Evolutionary conservation across 2,888 invertebrate species (phyloP), one percentile per base, ranked within the genome.

Genomic region (Caenorhabditis sp.): DNA sequence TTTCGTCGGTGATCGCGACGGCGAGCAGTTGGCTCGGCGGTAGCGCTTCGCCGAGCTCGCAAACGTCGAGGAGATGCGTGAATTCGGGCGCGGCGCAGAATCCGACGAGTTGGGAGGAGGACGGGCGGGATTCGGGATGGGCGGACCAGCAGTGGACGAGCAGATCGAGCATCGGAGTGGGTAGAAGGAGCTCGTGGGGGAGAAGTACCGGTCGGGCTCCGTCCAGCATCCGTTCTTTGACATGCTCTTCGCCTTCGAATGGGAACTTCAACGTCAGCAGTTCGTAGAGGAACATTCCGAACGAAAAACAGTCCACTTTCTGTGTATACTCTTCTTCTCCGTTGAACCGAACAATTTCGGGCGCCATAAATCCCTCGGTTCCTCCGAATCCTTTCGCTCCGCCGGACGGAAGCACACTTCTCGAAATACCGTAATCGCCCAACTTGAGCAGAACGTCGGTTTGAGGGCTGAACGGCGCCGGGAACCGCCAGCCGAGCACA

Each of bases 321-420:
- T 97, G 96, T 0, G 96, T 98, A 86, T 99, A 99, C 86, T 97
- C 96, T 89, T 97, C 96, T 89, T 98, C 98, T 0, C 99, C 99
- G 89, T 97, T 98, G 90, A 95, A 96, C 52, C 95, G 92, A 92
- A 98, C 95, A 81, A 99, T 98, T 91, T 99, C 98, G 0, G 98
- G 99, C 2, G 98, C 99, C 95, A 99, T 99, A 90, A 97, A 99
- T 0, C 98, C 98, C 90, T 96, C 96, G 0, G 99, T 99, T 1
- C 99, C 98, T 0, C 97, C 98, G 91, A 97, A 98, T 0, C 99
- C 98, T 89, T 87, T 88, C n/a, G 86, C 86, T 8, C 90, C 90
- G 9, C 87, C 88, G 0, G 86, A 84, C 15, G 89, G 89, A 22
- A 89, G 87, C n/a, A 87, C 84, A 39, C 79, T 79, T 56, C 89